Conservation (phyloP, 2,113 vertebrate species). For the Mastomys natalensis region DNA sequence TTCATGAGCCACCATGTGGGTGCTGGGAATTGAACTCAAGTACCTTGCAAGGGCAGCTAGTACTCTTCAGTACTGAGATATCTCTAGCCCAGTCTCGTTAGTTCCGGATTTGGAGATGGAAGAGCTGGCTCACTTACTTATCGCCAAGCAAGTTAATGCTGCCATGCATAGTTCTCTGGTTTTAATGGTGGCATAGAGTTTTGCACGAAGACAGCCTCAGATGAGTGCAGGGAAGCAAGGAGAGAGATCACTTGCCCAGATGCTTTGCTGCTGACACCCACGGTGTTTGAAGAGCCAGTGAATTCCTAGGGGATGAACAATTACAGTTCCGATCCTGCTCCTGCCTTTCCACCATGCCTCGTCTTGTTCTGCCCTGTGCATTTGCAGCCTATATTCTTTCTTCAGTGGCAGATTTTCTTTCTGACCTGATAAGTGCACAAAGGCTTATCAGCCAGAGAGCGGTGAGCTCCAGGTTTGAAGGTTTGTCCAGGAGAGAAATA, state of each 20-base stretch:
- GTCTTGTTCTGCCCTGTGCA: constrained; percentile 53
- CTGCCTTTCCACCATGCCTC: constrained; percentile 61
- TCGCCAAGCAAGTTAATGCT: background rate
- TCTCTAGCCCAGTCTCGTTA: background rate
- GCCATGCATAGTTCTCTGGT: background rate
- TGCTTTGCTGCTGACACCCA: constrained; percentile 21
- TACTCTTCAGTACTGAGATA: background rate
- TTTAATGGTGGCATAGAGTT: background rate
- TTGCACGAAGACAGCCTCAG: background rate
- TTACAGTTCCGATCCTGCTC: background rate
- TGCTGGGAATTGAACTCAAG: background rate
- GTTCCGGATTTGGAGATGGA: constrained; percentile 17
- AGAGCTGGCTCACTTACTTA: constrained; percentile 18
- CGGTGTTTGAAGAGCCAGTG: background rate
- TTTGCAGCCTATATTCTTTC: constrained; percentile 12
- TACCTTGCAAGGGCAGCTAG: background rate
- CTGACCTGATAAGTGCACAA: background rate
- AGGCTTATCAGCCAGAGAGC: constrained; percentile 22
- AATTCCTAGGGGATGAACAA: constrained; percentile 66
- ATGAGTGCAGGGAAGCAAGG: background rate
- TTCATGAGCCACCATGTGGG: background rate
- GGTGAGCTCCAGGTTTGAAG: background rate
- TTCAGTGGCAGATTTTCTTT: constrained; percentile 39
- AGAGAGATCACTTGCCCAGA: background rate
- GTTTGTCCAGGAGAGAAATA: background rate